Percentiles rank a stretch among this genome's conserved stretches.
phyloP scores from a whole-genome alignment of 2,888 invertebrate genomes.

The Acanthosoma haemorrhoidale region DNA sequence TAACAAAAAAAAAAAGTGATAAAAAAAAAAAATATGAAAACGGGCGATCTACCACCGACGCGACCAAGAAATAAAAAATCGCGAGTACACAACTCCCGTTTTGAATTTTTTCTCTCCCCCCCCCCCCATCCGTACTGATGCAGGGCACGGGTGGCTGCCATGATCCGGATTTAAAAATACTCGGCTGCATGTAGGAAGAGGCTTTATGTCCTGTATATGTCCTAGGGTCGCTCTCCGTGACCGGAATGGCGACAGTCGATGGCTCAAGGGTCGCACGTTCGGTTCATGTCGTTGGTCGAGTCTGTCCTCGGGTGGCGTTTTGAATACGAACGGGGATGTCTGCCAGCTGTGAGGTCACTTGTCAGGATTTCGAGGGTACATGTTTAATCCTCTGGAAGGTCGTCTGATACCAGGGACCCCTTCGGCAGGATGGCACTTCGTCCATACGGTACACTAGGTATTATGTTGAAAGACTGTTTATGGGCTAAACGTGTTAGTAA shows the following conservation, averaged over 20 bases:
- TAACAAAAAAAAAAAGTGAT: conserved; percentile 23
- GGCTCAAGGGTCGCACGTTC: no score
- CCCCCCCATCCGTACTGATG: no score
- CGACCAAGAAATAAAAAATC: not conserved
- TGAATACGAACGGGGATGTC: not conserved
- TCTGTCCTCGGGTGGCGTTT: not conserved
- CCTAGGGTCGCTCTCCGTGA: not conserved
- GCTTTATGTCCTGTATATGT: conserved; percentile 14
- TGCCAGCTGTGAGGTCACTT: not conserved
- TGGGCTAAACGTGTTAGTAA: no score
- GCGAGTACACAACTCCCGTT: not conserved
- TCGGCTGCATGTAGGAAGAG: no score
- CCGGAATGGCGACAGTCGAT: no score
- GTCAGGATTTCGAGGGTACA: not conserved
- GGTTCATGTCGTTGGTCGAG: not conserved
- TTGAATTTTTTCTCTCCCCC: not conserved
- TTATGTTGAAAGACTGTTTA: no score
- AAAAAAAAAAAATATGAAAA: conserved; percentile 21
- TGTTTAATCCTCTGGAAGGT: no score
- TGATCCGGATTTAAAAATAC: conserved; percentile 38
- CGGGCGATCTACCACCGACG: not conserved
- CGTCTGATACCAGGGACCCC: no score
- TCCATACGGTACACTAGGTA: no score
- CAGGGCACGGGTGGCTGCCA: conserved; percentile 32
- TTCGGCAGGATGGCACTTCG: no score